These are phyloP conservation scores for Apteryx owenii DNA, from an alignment of 2,113 vertebrate species.

Conservation along the genomic window DNA sequence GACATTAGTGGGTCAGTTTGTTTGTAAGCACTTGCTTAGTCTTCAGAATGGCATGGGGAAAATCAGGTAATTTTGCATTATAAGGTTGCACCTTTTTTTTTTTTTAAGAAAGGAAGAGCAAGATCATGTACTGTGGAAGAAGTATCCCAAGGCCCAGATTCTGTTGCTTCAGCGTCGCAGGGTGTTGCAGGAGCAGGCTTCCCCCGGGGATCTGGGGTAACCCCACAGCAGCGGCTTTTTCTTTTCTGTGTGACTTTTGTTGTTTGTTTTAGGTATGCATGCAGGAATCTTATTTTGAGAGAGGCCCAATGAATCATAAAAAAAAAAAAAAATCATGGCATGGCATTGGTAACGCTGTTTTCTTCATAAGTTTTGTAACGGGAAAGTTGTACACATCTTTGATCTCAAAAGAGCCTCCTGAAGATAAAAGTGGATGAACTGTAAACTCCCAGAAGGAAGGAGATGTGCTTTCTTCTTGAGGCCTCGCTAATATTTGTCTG, in stretches of 20 bases:
- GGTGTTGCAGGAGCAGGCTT: not conserved
- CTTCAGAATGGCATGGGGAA: not conserved
- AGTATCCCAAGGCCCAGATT: not conserved
- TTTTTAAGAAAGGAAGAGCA: not conserved
- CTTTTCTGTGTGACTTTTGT: not conserved
- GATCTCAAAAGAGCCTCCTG: constrained; percentile 24
- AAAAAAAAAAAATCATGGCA: not conserved
- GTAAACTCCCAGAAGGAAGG: constrained; percentile 42
- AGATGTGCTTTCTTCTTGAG: constrained; percentile 56
- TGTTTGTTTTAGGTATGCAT: not conserved
- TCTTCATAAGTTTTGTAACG: not conserved
- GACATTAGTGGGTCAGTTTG: not conserved
- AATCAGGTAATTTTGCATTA: not conserved
- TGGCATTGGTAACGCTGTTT: not conserved
- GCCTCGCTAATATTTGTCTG: constrained; percentile 28
- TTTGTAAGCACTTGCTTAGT: fast-evolving
- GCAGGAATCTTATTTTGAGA: not conserved
- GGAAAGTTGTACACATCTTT: constrained; percentile 23
- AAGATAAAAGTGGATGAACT: constrained; percentile 58
- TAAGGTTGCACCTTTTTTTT: not conserved
- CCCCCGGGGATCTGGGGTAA: too few relatives aligned
- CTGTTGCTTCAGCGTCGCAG: not conserved
- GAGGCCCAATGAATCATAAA: not conserved
- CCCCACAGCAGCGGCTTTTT: too few relatives aligned
- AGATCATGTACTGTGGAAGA: not conserved